Evolutionary conservation across 2,797 vertebrate genomes (phyloP).

Genomic region (Echiichthys vipera): DNA sequence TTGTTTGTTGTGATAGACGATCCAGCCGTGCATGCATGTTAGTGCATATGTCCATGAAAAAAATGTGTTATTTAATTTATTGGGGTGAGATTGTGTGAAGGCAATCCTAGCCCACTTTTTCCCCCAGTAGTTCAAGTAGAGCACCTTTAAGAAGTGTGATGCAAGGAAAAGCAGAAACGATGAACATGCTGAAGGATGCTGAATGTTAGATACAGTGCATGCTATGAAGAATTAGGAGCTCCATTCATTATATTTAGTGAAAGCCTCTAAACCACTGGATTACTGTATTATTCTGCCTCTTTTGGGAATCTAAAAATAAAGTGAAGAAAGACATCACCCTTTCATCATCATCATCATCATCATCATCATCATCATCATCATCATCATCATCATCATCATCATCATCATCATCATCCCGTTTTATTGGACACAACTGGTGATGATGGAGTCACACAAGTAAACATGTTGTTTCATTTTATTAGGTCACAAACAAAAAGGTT

Average conservation of each 20-base stretch:
- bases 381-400: no score
- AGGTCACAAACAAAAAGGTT: not conserved
- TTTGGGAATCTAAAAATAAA: not conserved
- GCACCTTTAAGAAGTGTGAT: not conserved
- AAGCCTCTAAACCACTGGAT: constrained; percentile 3
- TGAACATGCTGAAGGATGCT: not conserved
- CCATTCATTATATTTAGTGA: not conserved
- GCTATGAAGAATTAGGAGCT: not conserved
- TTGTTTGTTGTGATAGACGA: no score
- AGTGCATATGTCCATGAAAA: no score
- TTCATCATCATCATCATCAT: no score
- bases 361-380: no score
- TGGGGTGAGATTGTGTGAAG: no score
- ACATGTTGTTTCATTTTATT: not conserved
- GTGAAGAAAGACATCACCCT: not conserved
- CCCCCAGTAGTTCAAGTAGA: no score
- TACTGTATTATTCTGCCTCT: not conserved
- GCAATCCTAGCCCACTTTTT: no score
- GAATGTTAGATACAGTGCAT: not conserved
- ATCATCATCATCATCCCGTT: no score
- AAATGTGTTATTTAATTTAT: no score
- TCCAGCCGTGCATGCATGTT: no score
- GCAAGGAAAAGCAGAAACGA: not conserved
- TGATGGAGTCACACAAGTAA: not conserved
- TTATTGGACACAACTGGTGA: not conserved